Percentiles rank a stretch among this genome's conserved stretches.
Evolutionary conservation across 2,888 invertebrate species (phyloP).

Genomic region (Julus scandinavius): DNA sequence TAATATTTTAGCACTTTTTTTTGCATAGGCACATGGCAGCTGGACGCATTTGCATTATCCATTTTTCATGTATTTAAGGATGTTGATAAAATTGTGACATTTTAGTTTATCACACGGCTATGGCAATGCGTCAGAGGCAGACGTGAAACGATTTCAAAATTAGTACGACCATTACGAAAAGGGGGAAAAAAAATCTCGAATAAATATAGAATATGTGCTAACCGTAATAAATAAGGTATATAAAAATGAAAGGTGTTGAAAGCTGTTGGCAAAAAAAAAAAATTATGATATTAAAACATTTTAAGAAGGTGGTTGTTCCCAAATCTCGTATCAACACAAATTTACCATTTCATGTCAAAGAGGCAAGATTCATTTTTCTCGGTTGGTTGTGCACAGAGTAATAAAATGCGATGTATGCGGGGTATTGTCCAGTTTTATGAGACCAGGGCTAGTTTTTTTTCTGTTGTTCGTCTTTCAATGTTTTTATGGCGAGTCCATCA

Average conservation of each 20-base stretch:
- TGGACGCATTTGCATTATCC: constrained; percentile 39
- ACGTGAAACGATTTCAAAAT: constrained; percentile 5
- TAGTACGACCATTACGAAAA: neutral
- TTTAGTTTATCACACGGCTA: neutral
- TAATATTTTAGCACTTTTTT: neutral
- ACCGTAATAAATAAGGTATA: neutral
- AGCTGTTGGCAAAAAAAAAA: neutral
- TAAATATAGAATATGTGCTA: neutral
- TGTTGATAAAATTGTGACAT: constrained; percentile 41
- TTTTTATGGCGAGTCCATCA: constrained; percentile 54
- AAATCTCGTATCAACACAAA: neutral
- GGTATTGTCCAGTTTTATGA: constrained; percentile 49
- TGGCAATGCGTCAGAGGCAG: neutral
- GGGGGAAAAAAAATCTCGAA: neutral
- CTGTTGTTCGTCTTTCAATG: constrained; percentile 43
- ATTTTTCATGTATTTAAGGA: constrained; percentile 15
- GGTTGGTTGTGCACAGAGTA: constrained; percentile 25
- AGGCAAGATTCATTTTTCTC: constrained; percentile 21
- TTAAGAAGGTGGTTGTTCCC: neutral
- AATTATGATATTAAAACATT: constrained; percentile 3
- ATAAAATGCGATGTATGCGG: constrained; percentile 44
- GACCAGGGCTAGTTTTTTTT: constrained; percentile 48
- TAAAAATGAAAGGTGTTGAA: constrained; percentile 36
- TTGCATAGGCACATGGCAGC: neutral
- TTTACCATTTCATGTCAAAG: neutral